A percentile compares a stretch with the other conserved stretches of the same genome.
These are phyloP conservation scores for Pyrocephalus nanus DNA, from an alignment of 2,797 vertebrate species.

Conservation along the genomic window DNA sequence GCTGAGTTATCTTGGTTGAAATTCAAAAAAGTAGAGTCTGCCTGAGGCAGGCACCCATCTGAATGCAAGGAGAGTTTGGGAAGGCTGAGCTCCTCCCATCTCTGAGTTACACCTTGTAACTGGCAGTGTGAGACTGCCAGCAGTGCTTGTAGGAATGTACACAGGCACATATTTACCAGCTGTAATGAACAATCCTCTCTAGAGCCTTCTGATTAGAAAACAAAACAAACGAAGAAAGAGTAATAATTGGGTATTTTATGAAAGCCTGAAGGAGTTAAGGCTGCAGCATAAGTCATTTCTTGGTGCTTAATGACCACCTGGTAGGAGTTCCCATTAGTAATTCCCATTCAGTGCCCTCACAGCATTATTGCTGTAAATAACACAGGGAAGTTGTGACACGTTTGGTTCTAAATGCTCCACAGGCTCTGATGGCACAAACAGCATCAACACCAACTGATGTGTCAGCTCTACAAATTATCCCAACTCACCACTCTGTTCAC, in stretches of 20 bases:
- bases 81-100: not conserved
- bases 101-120: not conserved
- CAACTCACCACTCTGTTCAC: not conserved
- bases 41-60: not conserved
- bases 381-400: not conserved
- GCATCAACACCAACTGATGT: not conserved
- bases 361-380: not conserved
- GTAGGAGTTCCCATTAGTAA: not conserved
- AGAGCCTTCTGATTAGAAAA: not conserved
- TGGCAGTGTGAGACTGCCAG: not conserved
- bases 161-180: not conserved
- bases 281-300: not conserved
- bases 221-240: not conserved
- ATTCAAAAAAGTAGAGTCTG: not conserved
- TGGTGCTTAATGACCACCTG: conserved; percentile 11
- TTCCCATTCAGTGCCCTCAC: not conserved
- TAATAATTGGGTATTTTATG: not conserved
- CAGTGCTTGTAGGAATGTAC: not conserved
- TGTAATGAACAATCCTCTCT: not conserved
- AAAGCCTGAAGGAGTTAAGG: not conserved
- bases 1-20: not conserved
- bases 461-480: not conserved
- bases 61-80: not conserved
- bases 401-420: not conserved
- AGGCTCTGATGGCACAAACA: not conserved